Evolutionary conservation across 2,797 vertebrate genomes (phyloP).

Genomic region (Sebastes hopkinsi): DNA sequence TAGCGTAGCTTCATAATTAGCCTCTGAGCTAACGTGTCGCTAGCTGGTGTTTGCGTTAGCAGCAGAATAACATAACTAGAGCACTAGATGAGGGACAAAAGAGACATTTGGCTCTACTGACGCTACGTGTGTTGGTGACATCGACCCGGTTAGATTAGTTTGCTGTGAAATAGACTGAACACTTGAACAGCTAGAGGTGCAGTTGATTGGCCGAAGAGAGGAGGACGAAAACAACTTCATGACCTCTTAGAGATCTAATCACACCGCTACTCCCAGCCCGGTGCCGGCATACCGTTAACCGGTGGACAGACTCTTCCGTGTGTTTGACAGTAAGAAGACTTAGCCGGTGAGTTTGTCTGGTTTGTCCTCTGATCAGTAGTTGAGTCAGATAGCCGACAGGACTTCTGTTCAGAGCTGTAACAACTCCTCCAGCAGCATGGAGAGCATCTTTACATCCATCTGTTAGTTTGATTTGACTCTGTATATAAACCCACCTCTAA

Average conservation of each 20-base stretch:
- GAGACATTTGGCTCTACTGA: background rate
- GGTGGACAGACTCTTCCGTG: background rate
- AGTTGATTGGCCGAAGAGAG: conserved; percentile 46
- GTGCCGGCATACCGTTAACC: background rate
- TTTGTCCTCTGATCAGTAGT: conserved; percentile 1
- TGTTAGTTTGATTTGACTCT: conserved; percentile 16
- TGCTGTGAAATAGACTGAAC: background rate
- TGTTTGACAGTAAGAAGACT: background rate
- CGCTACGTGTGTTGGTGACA: background rate
- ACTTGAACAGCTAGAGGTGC: background rate
- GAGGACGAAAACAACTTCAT: conserved; percentile 42
- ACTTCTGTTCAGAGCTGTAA: background rate
- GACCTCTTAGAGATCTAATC: conserved; percentile 9
- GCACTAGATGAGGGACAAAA: background rate
- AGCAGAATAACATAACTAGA: background rate
- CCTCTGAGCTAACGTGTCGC: conserved; percentile 47
- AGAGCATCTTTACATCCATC: conserved; percentile 9
- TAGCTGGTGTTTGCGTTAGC: conserved; percentile 38
- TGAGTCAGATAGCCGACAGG: background rate
- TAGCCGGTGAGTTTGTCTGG: background rate
- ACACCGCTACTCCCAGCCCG: background rate
- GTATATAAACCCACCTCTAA: background rate
- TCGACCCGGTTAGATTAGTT: background rate
- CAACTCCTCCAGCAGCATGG: conserved; percentile 11
- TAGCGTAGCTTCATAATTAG: conserved; percentile 41